Conservation (phyloP, 2,797 vertebrate genomes). For the Sylvia borin region DNA sequence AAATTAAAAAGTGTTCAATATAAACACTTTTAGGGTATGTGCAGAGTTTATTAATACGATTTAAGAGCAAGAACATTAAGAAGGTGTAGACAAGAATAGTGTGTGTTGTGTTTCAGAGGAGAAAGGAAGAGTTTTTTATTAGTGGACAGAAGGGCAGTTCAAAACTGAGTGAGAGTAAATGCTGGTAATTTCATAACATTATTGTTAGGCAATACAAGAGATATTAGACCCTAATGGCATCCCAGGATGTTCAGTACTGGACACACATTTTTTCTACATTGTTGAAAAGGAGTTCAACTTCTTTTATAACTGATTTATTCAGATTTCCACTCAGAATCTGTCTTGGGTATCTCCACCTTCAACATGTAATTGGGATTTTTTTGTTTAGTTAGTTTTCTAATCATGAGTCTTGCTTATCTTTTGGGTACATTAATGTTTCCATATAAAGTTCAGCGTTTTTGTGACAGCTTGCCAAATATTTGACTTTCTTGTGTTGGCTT, state of each 20-base stretch:
- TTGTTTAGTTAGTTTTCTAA: not conserved
- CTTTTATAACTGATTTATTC: not conserved
- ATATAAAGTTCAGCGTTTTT: not conserved
- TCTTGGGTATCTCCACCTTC: not conserved
- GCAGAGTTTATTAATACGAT: not conserved
- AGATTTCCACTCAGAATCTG: not conserved
- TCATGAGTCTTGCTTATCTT: not conserved
- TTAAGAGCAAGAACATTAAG: not conserved
- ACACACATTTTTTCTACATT: not conserved
- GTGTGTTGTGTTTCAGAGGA: not conserved
- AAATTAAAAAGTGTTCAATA: not conserved
- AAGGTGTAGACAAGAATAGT: not conserved
- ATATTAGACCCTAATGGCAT: not conserved
- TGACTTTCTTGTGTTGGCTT: not conserved
- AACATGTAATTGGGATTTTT: not conserved
- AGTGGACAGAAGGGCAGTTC: not conserved
- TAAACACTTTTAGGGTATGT: not conserved
- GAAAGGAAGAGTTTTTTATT: not conserved
- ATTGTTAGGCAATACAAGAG: not conserved
- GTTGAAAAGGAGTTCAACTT: not conserved
- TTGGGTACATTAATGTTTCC: not conserved
- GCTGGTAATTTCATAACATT: not conserved
- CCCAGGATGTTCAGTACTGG: not conserved
- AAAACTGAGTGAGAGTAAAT: not conserved
- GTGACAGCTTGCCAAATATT: not conserved